Conservation (phyloP, 1,140 invertebrate species). For the Ips typographus region DNA sequence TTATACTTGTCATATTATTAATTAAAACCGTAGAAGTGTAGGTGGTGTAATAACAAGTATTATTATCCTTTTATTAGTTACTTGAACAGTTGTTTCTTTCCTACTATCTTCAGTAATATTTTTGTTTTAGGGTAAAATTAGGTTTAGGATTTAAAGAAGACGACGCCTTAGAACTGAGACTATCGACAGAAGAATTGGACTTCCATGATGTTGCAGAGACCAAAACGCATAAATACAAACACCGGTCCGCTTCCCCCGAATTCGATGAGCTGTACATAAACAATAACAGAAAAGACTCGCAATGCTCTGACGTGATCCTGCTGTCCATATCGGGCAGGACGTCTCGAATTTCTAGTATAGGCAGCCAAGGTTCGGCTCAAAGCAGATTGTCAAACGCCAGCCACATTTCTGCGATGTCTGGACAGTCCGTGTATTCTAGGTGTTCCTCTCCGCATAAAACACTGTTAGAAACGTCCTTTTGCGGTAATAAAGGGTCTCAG, state of each 20-base stretch:
- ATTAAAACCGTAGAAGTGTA: too few relatives aligned
- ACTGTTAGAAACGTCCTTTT: conserved; percentile 85
- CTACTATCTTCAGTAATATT: neutral
- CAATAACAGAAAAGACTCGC: conserved; percentile 64
- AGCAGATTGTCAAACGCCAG: conserved; percentile 58
- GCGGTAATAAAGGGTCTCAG: conserved; percentile 74
- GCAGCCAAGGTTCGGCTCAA: conserved; percentile 63
- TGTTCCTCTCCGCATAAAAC: conserved; percentile 87
- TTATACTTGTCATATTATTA: too few relatives aligned
- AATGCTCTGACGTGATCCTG: conserved; percentile 74
- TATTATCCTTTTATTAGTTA: too few relatives aligned
- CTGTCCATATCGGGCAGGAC: conserved; percentile 80
- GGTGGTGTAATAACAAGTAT: too few relatives aligned
- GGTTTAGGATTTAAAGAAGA: conserved; percentile 71
- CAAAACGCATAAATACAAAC: conserved; percentile 52
- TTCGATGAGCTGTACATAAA: conserved; percentile 30
- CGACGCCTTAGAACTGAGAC: conserved; percentile 76
- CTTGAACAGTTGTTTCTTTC: too few relatives aligned
- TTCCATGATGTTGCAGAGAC: conserved; percentile 67
- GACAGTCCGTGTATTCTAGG: conserved; percentile 66
- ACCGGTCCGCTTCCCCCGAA: conserved; percentile 50
- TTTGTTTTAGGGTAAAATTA: conserved; percentile 45
- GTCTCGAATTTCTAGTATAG: conserved; percentile 77
- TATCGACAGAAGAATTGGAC: conserved; percentile 82
- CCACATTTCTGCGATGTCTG: conserved; percentile 64